Base-by-base conservation (phyloP, 2,888 invertebrate genomes). In the Anarsia innoxiella region DNA sequence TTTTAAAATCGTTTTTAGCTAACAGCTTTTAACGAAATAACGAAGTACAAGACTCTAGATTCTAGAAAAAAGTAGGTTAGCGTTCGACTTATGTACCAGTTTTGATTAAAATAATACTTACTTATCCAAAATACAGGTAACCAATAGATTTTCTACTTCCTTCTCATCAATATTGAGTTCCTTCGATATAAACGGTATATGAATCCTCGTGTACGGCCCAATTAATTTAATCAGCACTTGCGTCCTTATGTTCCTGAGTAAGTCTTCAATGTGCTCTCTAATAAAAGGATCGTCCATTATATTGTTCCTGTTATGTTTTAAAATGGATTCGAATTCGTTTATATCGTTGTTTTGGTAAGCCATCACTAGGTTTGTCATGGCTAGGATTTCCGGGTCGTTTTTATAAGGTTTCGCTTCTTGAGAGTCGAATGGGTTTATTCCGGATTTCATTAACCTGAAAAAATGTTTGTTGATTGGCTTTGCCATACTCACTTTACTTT, bases 241-340 rank as follows among this genome's bases (percentile, higher is more conserved):
- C 2, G 98, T 99, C 50, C 99, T 88, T 61, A 99, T 98, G 77
- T 99, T 99, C 39, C 97, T 87, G 37, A 98, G 80, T 40, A 98
- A 85, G 85, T 98, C 98, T 88, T 99, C 99, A 66, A 99, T 99
- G 68, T 99, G 99, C 73, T 99, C 99, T 51, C 97, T 57, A 44
- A 99, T 99, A 78, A 99, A 99, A 0, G 96, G 97, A 85, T 99
- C 99, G 60, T 97, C 97, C 99, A 99, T 99, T 44, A 99, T 98
- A 66, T 96, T 97, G 68, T 94, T 67, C 48, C 73, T 68, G 82
- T 99, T 97, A 63, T 93, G 93, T 63, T 95, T 94, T 42, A 99
- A 85, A 58, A 99, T 99, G 47, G 93, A 91, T 80, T 99, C 99
- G 82, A 99, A 99, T 59, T 97, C 97, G 69, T 95, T 96, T 45